These are phyloP conservation scores for Caenorhabditis doughertyi DNA, from an alignment of 2,888 invertebrate genomes.

Conservation along the genomic window DNA sequence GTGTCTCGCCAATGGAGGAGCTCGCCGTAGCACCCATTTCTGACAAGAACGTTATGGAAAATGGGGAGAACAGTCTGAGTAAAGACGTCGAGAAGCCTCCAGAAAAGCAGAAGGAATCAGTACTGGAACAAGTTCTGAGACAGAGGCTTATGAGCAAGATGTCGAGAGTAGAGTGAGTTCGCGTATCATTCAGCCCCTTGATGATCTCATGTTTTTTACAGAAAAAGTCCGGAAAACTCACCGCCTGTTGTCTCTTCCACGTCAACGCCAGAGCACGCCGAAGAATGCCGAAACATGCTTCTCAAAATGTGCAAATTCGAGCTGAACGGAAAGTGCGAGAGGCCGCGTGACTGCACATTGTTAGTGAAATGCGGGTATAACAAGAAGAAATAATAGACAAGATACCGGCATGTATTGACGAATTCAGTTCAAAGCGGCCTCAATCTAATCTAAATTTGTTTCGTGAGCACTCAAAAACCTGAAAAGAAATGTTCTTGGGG, in stretches of 20 bases:
- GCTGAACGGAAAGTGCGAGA: constrained; percentile 51
- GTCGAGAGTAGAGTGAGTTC: neutral
- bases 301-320: constrained; percentile 53
- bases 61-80: too few relatives aligned
- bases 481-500: neutral
- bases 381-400: too few relatives aligned
- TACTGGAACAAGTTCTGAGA: neutral
- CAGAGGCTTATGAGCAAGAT: constrained; percentile 13
- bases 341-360: constrained; percentile 39
- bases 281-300: constrained; percentile 31
- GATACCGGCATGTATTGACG: too few relatives aligned
- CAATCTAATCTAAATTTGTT: too few relatives aligned
- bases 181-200: neutral
- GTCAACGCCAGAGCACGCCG: neutral
- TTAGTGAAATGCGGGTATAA: constrained; percentile 2
- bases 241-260: neutral
- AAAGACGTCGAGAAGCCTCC: neutral
- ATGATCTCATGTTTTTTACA: neutral
- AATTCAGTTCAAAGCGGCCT: too few relatives aligned
- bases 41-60: too few relatives aligned
- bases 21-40: too few relatives aligned
- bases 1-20: neutral
- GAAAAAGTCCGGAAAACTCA: constrained; percentile 14
- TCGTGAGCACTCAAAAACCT: too few relatives aligned
- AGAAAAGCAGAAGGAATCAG: neutral